phyloP scores from a whole-genome alignment of 2,113 vertebrate species.

The Atlantisia rogersi region DNA sequence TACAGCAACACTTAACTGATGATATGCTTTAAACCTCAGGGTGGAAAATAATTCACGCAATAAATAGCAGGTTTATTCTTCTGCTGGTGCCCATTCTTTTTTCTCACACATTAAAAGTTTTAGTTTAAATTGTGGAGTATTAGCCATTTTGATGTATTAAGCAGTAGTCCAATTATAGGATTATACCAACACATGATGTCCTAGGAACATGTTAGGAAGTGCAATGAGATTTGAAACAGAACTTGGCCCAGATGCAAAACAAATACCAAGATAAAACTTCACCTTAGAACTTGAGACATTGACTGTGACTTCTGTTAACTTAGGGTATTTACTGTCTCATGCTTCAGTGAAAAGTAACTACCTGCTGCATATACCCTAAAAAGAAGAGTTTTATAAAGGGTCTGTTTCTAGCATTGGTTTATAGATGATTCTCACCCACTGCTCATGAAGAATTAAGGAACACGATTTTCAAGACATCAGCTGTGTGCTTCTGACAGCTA shows the following conservation, averaged over 20 bases:
- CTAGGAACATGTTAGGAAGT: slow-evolving; percentile 13
- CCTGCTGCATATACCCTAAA: not conserved
- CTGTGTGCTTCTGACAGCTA: not conserved
- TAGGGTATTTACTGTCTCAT: not conserved
- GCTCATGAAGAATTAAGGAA: not conserved
- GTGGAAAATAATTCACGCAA: not conserved
- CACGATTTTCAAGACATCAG: not conserved
- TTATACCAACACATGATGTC: not conserved
- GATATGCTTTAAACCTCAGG: not conserved
- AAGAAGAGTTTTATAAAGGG: not conserved
- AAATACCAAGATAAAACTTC: slow-evolving; percentile 7
- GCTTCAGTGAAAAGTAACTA: not conserved
- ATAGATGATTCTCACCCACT: not conserved
- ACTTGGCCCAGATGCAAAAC: slow-evolving; percentile 8
- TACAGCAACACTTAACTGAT: not conserved
- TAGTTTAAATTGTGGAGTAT: not conserved
- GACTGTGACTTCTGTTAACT: not conserved
- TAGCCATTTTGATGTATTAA: slow-evolving; percentile 15
- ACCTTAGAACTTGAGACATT: not conserved
- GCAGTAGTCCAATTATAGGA: slow-evolving; percentile 15
- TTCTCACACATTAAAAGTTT: not conserved
- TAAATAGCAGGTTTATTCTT: not conserved
- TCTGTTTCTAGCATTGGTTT: not conserved
- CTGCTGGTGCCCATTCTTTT: not conserved
- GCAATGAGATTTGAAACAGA: slow-evolving; percentile 1